Evolutionary conservation across 1,140 invertebrate genomes (phyloP).

Genomic region (Varroa destructor): DNA sequence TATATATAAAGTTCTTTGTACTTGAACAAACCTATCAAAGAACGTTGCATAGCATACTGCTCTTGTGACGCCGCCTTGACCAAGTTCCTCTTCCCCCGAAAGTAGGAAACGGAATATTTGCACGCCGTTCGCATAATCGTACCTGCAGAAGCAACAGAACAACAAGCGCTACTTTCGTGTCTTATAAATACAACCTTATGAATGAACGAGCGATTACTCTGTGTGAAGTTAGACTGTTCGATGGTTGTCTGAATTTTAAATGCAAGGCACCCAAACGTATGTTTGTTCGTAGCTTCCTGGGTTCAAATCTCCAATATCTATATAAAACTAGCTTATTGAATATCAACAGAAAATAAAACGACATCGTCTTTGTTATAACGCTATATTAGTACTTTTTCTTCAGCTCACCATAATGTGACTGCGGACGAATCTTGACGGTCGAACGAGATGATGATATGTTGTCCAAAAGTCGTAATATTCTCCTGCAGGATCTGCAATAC

Average conservation of each 20-base stretch:
- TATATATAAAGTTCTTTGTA: too few species aligned
- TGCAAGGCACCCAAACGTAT: too few species aligned
- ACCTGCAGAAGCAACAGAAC: constrained; percentile 4
- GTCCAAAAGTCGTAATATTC: constrained; percentile 23
- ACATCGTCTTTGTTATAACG: too few species aligned
- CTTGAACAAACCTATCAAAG: constrained; percentile 5
- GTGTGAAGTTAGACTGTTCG: too few species aligned
- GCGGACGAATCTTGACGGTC: constrained; percentile 10
- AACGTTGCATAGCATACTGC: constrained; percentile 22
- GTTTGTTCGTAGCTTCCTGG: too few species aligned
- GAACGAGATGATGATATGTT: constrained; percentile 13
- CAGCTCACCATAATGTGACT: constrained; percentile 20
- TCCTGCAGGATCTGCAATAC: background rate
- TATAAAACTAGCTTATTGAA: too few species aligned
- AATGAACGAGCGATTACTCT: too few species aligned
- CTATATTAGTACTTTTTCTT: background rate
- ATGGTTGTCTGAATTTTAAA: too few species aligned
- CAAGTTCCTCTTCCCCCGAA: constrained; percentile 12
- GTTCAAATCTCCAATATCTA: too few species aligned
- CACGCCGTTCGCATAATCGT: constrained; percentile 23
- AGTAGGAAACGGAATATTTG: constrained; percentile 13
- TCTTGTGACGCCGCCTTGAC: constrained; percentile 1
- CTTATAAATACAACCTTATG: background rate
- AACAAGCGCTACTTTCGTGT: background rate
- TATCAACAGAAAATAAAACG: too few species aligned